A percentile compares a stretch with the other conserved stretches of the same genome.
Conservation (phyloP, 2,113 vertebrate genomes). For the Holacanthus passer region DNA sequence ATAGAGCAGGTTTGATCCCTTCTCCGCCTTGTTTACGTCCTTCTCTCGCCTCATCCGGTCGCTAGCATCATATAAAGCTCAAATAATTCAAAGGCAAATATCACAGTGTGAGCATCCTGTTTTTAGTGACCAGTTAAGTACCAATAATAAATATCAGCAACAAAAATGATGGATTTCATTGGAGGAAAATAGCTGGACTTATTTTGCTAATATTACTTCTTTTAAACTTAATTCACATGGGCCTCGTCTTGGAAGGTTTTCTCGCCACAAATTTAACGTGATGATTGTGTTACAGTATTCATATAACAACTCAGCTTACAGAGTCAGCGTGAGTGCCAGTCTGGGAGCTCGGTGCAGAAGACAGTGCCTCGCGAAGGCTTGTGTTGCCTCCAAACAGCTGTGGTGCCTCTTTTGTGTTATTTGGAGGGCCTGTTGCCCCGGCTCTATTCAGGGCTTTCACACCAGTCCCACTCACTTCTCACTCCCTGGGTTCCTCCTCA, state of each 20-base stretch:
- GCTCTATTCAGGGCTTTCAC: conserved; percentile 85
- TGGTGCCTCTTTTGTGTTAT: conserved; percentile 80
- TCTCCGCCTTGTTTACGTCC: conserved; percentile 54
- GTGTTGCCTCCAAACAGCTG: conserved; percentile 80
- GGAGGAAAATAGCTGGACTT: conserved; percentile 1
- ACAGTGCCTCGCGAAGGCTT: conserved; percentile 61
- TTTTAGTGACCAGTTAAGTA: not conserved
- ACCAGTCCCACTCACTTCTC: conserved; percentile 86
- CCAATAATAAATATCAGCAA: conserved; percentile 10
- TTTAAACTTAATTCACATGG: conserved; percentile 29
- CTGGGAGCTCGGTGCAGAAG: conserved; percentile 61
- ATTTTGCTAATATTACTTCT: not conserved
- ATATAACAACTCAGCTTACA: conserved; percentile 40
- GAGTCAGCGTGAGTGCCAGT: conserved; percentile 70
- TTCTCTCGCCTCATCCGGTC: conserved; percentile 9
- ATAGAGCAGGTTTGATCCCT: conserved; percentile 46
- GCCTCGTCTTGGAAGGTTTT: conserved; percentile 27
- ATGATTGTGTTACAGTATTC: conserved; percentile 56
- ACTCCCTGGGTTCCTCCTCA: conserved; percentile 81
- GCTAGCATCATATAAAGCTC: conserved; percentile 22
- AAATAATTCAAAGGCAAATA: conserved; percentile 23
- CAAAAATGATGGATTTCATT: not conserved
- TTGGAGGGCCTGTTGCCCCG: conserved; percentile 82
- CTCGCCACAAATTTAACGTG: conserved; percentile 22
- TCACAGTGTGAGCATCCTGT: conserved; percentile 6